Conservation (phyloP, 2,888 invertebrate species). For the Chymomyza caudatula region DNA sequence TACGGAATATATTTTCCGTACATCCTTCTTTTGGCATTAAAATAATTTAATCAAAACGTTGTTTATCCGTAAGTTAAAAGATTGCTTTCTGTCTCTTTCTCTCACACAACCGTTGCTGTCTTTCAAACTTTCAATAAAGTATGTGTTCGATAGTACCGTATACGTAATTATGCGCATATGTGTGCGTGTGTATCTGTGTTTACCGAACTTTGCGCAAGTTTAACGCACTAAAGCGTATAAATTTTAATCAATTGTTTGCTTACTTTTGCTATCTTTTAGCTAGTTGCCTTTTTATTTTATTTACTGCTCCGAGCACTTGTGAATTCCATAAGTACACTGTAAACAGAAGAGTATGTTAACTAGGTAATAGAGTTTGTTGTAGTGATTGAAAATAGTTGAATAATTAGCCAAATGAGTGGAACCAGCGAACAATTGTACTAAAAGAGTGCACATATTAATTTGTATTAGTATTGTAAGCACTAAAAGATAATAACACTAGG, state of each 20-base stretch:
- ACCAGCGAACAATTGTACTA: no score
- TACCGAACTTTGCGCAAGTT: slow-evolving; percentile 5
- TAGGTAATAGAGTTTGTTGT: background rate
- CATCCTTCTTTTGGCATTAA: slow-evolving; percentile 66
- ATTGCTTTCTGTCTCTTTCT: background rate
- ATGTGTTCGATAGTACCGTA: slow-evolving; percentile 32
- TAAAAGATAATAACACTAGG: no score
- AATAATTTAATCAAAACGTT: slow-evolving; percentile 69
- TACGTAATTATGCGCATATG: slow-evolving; percentile 22
- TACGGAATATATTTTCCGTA: slow-evolving; percentile 57
- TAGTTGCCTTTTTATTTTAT: slow-evolving; percentile 50
- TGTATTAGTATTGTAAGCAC: no score
- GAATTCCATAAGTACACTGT: slow-evolving; percentile 21
- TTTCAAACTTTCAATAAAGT: slow-evolving; percentile 52
- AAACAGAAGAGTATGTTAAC: background rate
- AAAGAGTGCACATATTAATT: no score
- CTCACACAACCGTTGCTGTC: background rate
- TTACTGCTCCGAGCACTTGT: slow-evolving; percentile 44
- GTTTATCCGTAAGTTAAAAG: slow-evolving; percentile 44
- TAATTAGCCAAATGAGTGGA: no score
- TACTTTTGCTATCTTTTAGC: slow-evolving; percentile 52
- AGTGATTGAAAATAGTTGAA: no score
- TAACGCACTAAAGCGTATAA: slow-evolving; percentile 50
- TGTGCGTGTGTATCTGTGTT: slow-evolving; percentile 4
- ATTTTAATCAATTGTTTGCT: slow-evolving; percentile 70